Base-by-base conservation (phyloP, 2,113 vertebrate species). In the Uropsilus gracilis region DNA sequence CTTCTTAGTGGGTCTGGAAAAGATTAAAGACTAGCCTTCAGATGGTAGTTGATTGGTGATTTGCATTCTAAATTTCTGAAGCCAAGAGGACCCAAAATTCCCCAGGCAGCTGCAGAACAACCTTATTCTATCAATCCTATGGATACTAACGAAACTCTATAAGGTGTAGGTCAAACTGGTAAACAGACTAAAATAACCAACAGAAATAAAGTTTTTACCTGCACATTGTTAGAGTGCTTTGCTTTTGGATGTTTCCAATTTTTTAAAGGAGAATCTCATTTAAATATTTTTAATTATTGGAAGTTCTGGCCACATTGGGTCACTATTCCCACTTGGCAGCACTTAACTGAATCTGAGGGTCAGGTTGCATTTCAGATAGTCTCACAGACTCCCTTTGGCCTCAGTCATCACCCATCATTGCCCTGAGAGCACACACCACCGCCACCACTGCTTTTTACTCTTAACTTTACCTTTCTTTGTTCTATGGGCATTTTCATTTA, bases 1-100 rank as follows among this genome's bases (percentile, higher is more conserved):
- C n/a, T 42, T 37, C 83, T 94, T 66, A 34, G 30, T 81, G 55
- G 10, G 22, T 92, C 26, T 63, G 64, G 28, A 90, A 91, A 92
- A 85, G 44, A 71, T 77, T 64, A 76, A 84, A 82, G 42, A n/a
- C 46, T 85, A 24, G 64, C 44, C 39, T 46, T 66, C 13, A 24
- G 28, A 18, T 28, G 44, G 48, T 24, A 86, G 32, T 55, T 42
- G 69, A 37, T 28, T 14, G 0, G 9, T 46, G 48, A 95, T 22
- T 88, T 30, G 64, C 81, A 72, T 13, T 50, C 86, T 34, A 57
- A 84, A 42, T 32, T 64, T 71, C 53, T 39, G 34, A 76, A 88
- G 72, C 92, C 92, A 63, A 53, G 8, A 71, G 66, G 7, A 85
- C 63, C 48, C 81, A 69, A 89, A 80, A 77, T 59, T 14, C 2